Percentiles rank a stretch among this genome's conserved stretches.
These are phyloP conservation scores for Xenops minutus DNA, from an alignment of 2,797 vertebrate genomes.

Conservation along the genomic window DNA sequence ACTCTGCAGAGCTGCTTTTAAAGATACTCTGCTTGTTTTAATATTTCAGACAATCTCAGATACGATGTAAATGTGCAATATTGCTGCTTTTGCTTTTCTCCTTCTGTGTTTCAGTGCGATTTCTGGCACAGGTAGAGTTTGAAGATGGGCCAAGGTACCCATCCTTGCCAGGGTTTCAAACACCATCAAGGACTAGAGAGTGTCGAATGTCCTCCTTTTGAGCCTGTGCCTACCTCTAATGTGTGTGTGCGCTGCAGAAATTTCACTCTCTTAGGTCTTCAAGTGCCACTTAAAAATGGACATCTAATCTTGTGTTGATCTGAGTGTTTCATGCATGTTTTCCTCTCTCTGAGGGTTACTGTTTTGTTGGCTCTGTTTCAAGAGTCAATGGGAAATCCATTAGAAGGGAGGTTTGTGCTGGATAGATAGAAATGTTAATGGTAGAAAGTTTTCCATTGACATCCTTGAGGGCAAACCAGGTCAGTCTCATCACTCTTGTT, in stretches of 20 bases:
- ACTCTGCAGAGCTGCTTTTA: not conserved
- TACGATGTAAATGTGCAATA: not conserved
- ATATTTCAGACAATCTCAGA: not conserved
- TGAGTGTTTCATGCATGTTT: not conserved
- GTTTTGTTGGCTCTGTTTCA: not conserved
- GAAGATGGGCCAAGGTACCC: not conserved
- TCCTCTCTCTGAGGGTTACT: not conserved
- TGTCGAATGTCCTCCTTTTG: not conserved
- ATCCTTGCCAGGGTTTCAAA: not conserved
- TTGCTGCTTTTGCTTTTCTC: not conserved
- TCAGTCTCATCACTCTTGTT: not conserved
- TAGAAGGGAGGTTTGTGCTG: not conserved
- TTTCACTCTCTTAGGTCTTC: not conserved
- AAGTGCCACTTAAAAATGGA: not conserved
- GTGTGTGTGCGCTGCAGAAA: not conserved
- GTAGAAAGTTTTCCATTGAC: not conserved
- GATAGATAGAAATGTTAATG: not conserved
- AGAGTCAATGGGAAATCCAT: not conserved
- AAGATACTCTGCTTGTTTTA: not conserved
- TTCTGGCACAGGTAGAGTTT: not conserved
- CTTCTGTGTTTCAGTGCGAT: fast-evolving
- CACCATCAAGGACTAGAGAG: not conserved
- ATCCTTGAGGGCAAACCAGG: not conserved
- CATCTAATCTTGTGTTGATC: not conserved
- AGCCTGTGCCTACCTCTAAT: not conserved